A percentile compares a stretch with the other conserved stretches of the same genome.
Conservation (phyloP, 2,888 invertebrate species). For the Auanema freiburgensis region DNA sequence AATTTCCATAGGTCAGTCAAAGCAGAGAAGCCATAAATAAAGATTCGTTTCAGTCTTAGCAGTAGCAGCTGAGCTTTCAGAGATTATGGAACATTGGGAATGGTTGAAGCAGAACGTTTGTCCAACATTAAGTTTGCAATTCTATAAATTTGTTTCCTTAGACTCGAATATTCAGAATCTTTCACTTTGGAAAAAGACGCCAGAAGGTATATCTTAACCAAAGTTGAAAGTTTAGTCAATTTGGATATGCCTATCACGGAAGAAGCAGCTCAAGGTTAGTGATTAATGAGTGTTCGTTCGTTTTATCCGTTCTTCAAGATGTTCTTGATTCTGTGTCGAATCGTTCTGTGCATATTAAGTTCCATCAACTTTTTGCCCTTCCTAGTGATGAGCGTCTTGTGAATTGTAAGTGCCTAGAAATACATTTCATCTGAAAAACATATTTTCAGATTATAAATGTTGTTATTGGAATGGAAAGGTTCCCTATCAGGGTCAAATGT, state of each 20-base stretch:
- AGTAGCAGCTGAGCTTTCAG: slow-evolving; percentile 81
- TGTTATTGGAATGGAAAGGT: slow-evolving; percentile 90
- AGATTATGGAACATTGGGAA: slow-evolving; percentile 89
- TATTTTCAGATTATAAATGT: slow-evolving; percentile 69
- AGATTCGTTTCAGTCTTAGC: slow-evolving; percentile 77
- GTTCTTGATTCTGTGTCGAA: slow-evolving; percentile 64
- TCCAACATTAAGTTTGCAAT: slow-evolving; percentile 75
- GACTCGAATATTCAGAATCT: slow-evolving; percentile 66
- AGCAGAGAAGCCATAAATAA: background rate
- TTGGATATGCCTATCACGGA: slow-evolving; percentile 12
- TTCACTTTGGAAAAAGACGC: slow-evolving; percentile 92
- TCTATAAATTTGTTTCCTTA: too few relatives aligned
- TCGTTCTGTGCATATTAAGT: slow-evolving; percentile 75
- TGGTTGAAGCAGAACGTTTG: slow-evolving; percentile 87
- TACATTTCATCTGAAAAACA: background rate
- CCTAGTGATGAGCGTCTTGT: slow-evolving; percentile 92
- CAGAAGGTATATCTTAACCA: slow-evolving; percentile 90
- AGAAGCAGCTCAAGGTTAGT: background rate
- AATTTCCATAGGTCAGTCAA: slow-evolving; percentile 45
- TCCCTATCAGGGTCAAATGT: slow-evolving; percentile 94
- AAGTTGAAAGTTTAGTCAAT: slow-evolving; percentile 85
- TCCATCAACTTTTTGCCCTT: slow-evolving; percentile 84
- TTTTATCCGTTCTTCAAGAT: slow-evolving; percentile 71
- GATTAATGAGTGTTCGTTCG: background rate
- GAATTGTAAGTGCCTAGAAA: slow-evolving; percentile 75